These are phyloP conservation scores for Calcarius lapponicus DNA, from an alignment of 2,797 vertebrate species.

Conservation along the genomic window DNA sequence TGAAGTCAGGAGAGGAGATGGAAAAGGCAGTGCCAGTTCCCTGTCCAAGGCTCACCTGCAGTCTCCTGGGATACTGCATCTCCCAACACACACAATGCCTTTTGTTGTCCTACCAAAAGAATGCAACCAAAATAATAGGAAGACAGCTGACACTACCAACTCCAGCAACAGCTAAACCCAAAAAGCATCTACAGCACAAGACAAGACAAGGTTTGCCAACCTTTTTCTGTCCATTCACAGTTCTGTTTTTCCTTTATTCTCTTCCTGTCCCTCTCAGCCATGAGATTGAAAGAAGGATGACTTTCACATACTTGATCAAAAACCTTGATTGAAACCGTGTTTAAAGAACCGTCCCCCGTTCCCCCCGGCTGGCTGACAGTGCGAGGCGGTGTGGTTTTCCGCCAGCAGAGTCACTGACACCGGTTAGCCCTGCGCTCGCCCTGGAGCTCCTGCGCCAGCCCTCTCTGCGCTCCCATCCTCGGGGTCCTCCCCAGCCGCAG, in stretches of 20 bases:
- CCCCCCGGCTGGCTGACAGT: background rate
- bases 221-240: background rate
- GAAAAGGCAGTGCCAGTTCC: background rate
- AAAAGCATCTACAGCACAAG: background rate
- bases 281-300: background rate
- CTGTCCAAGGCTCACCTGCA: background rate
- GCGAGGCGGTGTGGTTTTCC: background rate
- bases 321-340: rapidly evolving
- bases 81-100: background rate
- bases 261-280: background rate
- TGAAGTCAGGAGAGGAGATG: background rate
- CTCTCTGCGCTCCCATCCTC: background rate
- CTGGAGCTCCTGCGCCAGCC: background rate
- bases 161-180: background rate
- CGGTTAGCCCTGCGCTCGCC: background rate
- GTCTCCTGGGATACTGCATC: background rate
- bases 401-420: background rate
- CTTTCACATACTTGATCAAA: background rate
- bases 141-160: background rate
- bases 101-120: background rate
- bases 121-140: background rate
- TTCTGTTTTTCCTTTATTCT: background rate
- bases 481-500: background rate
- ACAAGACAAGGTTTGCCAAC: background rate
- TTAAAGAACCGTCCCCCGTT: background rate